Evolutionary conservation across 2,797 vertebrate genomes (phyloP).

Genomic region (Hozukius guyotensis): DNA sequence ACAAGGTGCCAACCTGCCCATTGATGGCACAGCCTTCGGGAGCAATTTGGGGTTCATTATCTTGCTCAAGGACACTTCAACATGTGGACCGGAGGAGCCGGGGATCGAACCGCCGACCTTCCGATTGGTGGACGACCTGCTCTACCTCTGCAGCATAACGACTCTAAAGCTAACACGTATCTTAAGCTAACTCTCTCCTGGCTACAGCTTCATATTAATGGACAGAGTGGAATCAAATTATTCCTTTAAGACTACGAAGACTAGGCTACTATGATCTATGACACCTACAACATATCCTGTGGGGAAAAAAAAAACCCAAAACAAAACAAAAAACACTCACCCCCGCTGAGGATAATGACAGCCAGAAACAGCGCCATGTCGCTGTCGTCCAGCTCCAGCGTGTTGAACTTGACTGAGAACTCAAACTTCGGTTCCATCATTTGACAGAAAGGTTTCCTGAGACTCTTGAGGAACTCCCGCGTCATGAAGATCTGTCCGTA

Average conservation of each 20-base stretch:
- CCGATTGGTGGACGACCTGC: too few species aligned
- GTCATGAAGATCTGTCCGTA: constrained; percentile 99
- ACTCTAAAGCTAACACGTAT: background rate
- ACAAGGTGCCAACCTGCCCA: too few species aligned
- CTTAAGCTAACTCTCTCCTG: background rate
- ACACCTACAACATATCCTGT: background rate
- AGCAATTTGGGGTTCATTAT: too few species aligned
- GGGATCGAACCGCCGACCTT: too few species aligned
- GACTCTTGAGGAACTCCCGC: constrained; percentile 96
- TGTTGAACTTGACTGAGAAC: constrained; percentile 98
- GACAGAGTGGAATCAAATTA: background rate
- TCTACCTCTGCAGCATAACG: too few species aligned
- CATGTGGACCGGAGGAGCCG: too few species aligned
- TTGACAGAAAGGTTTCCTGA: constrained; percentile 94
- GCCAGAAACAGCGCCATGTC: constrained; percentile 98
- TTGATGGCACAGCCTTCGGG: too few species aligned
- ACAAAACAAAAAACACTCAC: constrained; percentile 76
- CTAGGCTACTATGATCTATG: background rate
- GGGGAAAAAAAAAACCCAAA: fast-evolving
- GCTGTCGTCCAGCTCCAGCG: constrained; percentile 95
- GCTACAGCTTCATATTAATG: background rate
- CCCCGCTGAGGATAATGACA: constrained; percentile 98
- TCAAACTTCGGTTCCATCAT: constrained; percentile 99
- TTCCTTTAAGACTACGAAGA: background rate
- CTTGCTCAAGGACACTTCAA: too few species aligned